Evolutionary conservation across 2,888 invertebrate species (phyloP).

Genomic region (Calephelis perditalis): DNA sequence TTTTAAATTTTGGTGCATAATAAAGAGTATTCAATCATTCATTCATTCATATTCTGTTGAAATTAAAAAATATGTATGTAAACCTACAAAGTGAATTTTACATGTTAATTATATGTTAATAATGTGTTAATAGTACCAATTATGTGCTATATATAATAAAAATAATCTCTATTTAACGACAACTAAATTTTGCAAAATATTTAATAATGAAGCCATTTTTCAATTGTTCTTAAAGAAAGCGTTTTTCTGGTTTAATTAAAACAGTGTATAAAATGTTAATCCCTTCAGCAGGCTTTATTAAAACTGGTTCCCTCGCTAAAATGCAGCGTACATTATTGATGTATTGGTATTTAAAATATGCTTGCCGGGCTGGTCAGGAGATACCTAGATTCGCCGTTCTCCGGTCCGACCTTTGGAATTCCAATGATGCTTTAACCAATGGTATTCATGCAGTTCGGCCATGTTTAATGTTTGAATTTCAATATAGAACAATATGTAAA

Average conservation of each 20-base stretch:
- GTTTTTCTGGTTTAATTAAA: constrained; percentile 5
- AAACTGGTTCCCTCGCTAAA: constrained; percentile 5
- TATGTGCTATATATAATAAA: too few species aligned
- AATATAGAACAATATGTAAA: background rate
- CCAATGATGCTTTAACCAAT: constrained; percentile 44
- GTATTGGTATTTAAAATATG: constrained; percentile 28
- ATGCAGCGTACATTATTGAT: constrained; percentile 15
- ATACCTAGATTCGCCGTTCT: constrained; percentile 37
- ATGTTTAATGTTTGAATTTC: constrained; percentile 27
- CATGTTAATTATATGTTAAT: too few species aligned
- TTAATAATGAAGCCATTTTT: too few species aligned
- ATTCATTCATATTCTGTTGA: too few species aligned
- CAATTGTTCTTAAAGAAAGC: too few species aligned
- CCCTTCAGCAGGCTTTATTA: background rate
- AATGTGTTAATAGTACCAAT: too few species aligned
- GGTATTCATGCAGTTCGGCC: constrained; percentile 34
- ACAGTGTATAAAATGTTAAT: background rate
- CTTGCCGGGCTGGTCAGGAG: constrained; percentile 30
- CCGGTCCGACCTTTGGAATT: constrained; percentile 53
- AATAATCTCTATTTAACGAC: too few species aligned
- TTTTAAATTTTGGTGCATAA: too few species aligned
- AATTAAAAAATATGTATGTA: too few species aligned
- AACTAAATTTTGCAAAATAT: too few species aligned
- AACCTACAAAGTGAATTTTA: too few species aligned
- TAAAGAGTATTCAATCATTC: too few species aligned